These are phyloP conservation scores for Drosophila sturtevanti DNA, from an alignment of 1,140 invertebrate species.

Conservation along the genomic window DNA sequence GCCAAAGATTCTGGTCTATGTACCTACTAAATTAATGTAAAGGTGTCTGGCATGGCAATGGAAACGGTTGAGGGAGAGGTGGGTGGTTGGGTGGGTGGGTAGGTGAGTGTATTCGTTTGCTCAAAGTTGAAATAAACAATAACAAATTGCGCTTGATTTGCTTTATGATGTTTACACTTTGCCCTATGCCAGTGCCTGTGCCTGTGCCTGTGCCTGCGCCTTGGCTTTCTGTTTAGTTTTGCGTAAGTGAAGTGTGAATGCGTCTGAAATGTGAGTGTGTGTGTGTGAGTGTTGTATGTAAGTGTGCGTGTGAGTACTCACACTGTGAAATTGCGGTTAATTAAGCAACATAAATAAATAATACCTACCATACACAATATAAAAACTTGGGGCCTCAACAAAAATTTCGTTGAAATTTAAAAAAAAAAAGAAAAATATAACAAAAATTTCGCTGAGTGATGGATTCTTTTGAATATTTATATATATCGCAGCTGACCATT, in stretches of 20 bases:
- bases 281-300: not conserved
- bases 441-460: not conserved
- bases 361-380: not conserved
- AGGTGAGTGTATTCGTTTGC: slow-evolving; percentile 43
- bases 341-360: slow-evolving; percentile 10
- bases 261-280: not conserved
- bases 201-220: no score
- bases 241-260: slow-evolving; percentile 12
- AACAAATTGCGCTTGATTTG: slow-evolving; percentile 79
- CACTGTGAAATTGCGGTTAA: slow-evolving; percentile 2
- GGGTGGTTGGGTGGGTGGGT: not conserved
- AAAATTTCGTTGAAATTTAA: not conserved
- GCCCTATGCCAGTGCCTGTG: no score
- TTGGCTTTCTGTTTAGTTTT: slow-evolving; percentile 3
- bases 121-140: slow-evolving; percentile 78
- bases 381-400: not conserved
- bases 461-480: slow-evolving; percentile 5
- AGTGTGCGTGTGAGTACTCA: not conserved
- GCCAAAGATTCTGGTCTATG: slow-evolving; percentile 27
- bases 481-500: not conserved
- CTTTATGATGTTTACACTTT: slow-evolving; percentile 73
- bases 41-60: slow-evolving; percentile 34
- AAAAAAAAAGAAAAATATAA: not conserved
- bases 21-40: slow-evolving; percentile 41
- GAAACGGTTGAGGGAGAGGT: not conserved